Base-by-base conservation (phyloP, 2,113 vertebrate genomes). In the Crypturellus undulatus region DNA sequence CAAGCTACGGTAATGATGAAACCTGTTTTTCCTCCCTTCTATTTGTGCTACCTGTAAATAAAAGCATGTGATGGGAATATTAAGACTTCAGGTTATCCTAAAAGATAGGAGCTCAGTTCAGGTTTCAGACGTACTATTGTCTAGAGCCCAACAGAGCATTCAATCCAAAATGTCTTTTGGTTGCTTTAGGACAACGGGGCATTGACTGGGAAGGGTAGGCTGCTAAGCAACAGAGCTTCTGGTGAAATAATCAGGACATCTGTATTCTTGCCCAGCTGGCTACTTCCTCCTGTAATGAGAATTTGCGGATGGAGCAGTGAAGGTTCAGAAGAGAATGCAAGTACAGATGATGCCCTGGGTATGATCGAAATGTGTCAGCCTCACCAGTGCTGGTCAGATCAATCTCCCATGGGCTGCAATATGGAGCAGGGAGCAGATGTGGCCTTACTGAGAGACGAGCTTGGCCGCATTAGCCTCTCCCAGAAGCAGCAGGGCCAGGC, bases 21-120 rank as follows among this genome's bases (percentile, higher is more conserved):
- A 90, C 85, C 89, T 92, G 89, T 83, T 90, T 96, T 83, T 81
- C 70, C 87, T 91, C 92, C 88, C 77, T 94, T 91, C 73, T 86
- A 90, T 96, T 96, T 97, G 92, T 92, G 93, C 89, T 96, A 72
- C 64, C 73, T 96, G 95, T 97, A 97, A 97, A 97, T 96, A 97
- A 97, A 97, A 95, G 87, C 94, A 94, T 7, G 77, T 92, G 77
- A 87, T 62, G 87, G 54, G 94, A 96, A 95, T 96, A 64, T 78
- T 94, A 95, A 96, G 63, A 87, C 69, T 88, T 43, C 72, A 87
- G 84, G 70, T 76, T 94, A 51, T 72, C 69, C 82, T 80, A 38
- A 40, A 71, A 0, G 1, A 94, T 10, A 58, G 54, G 69, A 69
- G 59, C 65, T 92, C 72, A 76, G 54, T 34, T 73, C 81, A 79